Percentiles rank a stretch among this genome's conserved stretches.
Evolutionary conservation across 2,797 vertebrate genomes (phyloP).

Genomic region (Danio albolineatus): DNA sequence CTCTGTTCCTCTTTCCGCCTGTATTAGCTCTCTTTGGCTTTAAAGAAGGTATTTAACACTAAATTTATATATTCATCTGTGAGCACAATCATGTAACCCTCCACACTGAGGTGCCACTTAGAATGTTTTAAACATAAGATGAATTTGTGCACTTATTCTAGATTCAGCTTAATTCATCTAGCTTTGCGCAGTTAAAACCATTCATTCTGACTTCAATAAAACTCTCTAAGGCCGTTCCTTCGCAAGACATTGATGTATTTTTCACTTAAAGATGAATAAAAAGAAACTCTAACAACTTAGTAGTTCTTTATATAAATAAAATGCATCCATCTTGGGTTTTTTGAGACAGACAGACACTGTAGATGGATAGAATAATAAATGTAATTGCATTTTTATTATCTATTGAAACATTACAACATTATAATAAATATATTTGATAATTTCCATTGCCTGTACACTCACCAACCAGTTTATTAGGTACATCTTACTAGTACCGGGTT

Average conservation of each 20-base stretch:
- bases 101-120: background rate
- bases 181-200: background rate
- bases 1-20: constrained; percentile 1
- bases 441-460: too few relatives aligned
- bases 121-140: constrained; percentile 52
- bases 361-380: too few relatives aligned
- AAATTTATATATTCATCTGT: constrained; percentile 41
- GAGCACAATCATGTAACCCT: constrained; percentile 35
- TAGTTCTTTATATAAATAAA: background rate
- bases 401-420: too few relatives aligned
- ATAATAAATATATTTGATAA: too few relatives aligned
- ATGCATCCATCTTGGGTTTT: background rate
- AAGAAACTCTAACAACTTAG: background rate
- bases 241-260: background rate
- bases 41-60: constrained; percentile 16
- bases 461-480: too few relatives aligned
- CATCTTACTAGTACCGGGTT: too few relatives aligned
- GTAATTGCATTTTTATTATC: too few relatives aligned
- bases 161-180: constrained; percentile 19
- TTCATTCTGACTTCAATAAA: constrained; percentile 7
- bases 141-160: constrained; percentile 1
- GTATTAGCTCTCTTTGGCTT: constrained; percentile 22
- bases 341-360: too few relatives aligned
- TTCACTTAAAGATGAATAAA: background rate
- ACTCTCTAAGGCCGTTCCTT: background rate